Percentiles rank a stretch among this genome's conserved stretches.
phyloP scores from a whole-genome alignment of 2,888 invertebrate genomes.

The Bursaphelenchus okinawaensis region DNA sequence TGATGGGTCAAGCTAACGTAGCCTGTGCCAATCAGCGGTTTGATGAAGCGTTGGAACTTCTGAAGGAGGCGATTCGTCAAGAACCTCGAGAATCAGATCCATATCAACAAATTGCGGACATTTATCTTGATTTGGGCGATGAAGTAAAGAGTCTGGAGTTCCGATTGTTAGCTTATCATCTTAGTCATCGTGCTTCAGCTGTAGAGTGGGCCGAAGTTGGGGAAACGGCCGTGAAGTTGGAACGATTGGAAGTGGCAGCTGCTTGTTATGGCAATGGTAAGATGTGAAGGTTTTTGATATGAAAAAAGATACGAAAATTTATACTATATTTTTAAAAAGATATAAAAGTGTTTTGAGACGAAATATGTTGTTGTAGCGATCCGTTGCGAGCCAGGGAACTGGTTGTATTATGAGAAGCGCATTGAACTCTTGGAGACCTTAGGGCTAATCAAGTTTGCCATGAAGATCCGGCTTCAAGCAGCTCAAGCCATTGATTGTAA shows the following conservation, averaged over 20 bases:
- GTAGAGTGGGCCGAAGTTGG: conserved; percentile 50
- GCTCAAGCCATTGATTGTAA: conserved; percentile 34
- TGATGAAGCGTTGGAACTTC: conserved; percentile 38
- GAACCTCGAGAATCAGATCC: conserved; percentile 47
- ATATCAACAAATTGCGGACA: conserved; percentile 46
- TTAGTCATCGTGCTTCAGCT: conserved; percentile 41
- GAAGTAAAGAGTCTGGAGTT: conserved; percentile 36
- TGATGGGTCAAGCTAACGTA: conserved; percentile 54
- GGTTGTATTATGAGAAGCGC: conserved; percentile 49
- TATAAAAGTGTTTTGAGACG: background rate
- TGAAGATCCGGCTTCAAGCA: conserved; percentile 45
- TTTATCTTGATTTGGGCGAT: conserved; percentile 45
- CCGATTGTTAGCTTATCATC: conserved; percentile 46
- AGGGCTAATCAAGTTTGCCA: conserved; percentile 37
- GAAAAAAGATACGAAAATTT: background rate
- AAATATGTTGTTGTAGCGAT: no score
- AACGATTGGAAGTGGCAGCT: conserved; percentile 45
- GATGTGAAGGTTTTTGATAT: no score
- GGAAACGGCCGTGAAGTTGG: conserved; percentile 39
- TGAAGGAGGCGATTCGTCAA: conserved; percentile 37
- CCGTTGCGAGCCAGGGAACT: conserved; percentile 37
- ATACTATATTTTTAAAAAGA: background rate
- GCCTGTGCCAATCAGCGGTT: conserved; percentile 41
- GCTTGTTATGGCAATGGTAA: conserved; percentile 48
- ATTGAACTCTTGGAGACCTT: conserved; percentile 43